Evolutionary conservation across 1,140 invertebrate species (phyloP), one percentile per base, ranked within the genome.

Genomic region (Diplogasteroides magnus): DNA sequence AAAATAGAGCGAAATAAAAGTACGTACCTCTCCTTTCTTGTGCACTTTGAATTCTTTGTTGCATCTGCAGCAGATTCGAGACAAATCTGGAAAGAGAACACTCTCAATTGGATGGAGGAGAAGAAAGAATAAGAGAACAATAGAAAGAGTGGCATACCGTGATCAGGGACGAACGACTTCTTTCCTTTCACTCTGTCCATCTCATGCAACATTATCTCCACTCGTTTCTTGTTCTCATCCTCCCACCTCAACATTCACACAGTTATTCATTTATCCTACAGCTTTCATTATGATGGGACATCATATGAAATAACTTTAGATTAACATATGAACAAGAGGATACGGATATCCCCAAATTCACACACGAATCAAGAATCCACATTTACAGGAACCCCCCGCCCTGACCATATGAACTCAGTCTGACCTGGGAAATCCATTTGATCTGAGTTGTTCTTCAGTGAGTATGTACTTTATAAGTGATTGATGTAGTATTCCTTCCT

Each of bases 1-100:
- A 48, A 48, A 48, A 48, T 48, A 48, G n/a, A n/a, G n/a, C n/a
- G n/a, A n/a, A 48, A 48, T 48, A 19, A 48, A 11, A 11, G 37
- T 11, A 48, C 37, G 19, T n/a, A 72, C 62, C 1, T 28, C 58
- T 28, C 67, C 71, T 55, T 69, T 27, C 1, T 28, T 31, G 2
- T 61, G 74, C 2, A 75, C 29, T 25, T 28, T 1, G 28, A 66
- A 75, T 26, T 74, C 74, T n/a, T 65, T 74, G 15, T 59, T 58
- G 55, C 74, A 75, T 32, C 74, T 31, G 31, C 64, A 48, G 56
- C 74, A 75, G 0, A 32, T 64, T 13, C 74, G 67, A 1, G n/a
- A 26, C 27, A 71, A 2, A 55, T 75, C 74, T 72, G 37, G 3
- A 66, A 74, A 62, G 15, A 55, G n/a, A 26, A 57, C 25, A 61